Evolutionary conservation across 2,888 invertebrate genomes (phyloP).

Genomic region (Anthoptus insignis): DNA sequence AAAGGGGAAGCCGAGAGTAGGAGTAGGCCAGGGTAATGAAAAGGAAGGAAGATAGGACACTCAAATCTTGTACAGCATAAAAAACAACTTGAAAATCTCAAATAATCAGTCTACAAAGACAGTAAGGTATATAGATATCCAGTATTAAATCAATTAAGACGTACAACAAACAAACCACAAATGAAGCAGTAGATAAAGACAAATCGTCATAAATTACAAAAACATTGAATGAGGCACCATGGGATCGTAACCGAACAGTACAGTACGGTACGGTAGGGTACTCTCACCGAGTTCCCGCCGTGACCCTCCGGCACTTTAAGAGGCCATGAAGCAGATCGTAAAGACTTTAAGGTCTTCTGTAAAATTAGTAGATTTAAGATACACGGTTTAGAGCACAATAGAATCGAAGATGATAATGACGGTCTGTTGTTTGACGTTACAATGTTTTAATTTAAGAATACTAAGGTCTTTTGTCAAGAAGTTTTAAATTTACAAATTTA

Average conservation of each 20-base stretch:
- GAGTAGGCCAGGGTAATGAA: no score
- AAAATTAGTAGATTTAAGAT: conserved; percentile 32
- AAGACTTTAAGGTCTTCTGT: conserved; percentile 27
- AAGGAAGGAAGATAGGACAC: no score
- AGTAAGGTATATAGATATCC: no score
- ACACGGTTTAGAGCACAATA: conserved; percentile 22
- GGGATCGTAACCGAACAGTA: conserved; percentile 18
- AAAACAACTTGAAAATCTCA: no score
- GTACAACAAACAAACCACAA: no score
- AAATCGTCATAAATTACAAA: conserved; percentile 23
- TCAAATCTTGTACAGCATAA: no score
- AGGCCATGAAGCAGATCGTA: conserved; percentile 34
- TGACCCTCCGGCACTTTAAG: conserved; percentile 26
- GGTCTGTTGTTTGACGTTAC: background rate
- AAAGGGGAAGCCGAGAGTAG: no score
- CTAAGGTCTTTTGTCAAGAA: no score
- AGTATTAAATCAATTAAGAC: no score
- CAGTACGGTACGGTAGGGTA: background rate
- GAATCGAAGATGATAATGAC: background rate
- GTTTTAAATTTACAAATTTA: no score
- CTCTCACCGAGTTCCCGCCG: background rate
- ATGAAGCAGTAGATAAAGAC: background rate
- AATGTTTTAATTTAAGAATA: background rate
- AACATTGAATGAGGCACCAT: conserved; percentile 25
- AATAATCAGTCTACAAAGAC: no score